phyloP scores from a whole-genome alignment of 2,797 vertebrate species.

The Hypotaenidia okinawae region DNA sequence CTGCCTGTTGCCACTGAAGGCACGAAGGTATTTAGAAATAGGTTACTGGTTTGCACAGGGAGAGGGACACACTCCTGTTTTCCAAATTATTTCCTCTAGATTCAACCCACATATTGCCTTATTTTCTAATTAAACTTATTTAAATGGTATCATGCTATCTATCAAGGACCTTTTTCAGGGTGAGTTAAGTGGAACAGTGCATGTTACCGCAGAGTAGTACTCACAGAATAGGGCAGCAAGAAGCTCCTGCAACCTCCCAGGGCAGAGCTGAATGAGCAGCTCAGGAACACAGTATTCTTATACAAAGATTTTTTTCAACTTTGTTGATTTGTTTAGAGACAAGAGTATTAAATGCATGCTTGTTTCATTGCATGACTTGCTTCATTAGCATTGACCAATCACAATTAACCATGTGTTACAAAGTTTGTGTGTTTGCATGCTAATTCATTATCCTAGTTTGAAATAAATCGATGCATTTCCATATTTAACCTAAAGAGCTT shows the following conservation, averaged over 20 bases:
- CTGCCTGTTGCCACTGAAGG: neutral
- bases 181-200: neutral
- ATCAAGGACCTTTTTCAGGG: neutral
- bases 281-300: neutral
- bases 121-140: neutral
- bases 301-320: neutral
- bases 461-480: slow-evolving; percentile 32
- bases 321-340: neutral
- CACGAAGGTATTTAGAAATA: neutral
- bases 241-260: neutral
- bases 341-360: slow-evolving; percentile 30
- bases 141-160: neutral
- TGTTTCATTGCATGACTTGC: slow-evolving; percentile 68
- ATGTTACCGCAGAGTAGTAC: neutral
- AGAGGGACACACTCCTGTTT: neutral
- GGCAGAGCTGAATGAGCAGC: neutral
- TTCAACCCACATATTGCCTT: neutral
- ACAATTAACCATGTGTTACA: slow-evolving; percentile 54
- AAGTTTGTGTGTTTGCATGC: slow-evolving; percentile 65
- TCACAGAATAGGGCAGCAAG: neutral
- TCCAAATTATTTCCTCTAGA: neutral
- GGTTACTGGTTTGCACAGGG: neutral
- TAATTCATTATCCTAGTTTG: slow-evolving; percentile 29
- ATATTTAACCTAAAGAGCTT: slow-evolving; percentile 58
- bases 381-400: slow-evolving; percentile 45